Evolutionary conservation across 2,888 invertebrate genomes (phyloP).

Genomic region (Spodoptera picta): DNA sequence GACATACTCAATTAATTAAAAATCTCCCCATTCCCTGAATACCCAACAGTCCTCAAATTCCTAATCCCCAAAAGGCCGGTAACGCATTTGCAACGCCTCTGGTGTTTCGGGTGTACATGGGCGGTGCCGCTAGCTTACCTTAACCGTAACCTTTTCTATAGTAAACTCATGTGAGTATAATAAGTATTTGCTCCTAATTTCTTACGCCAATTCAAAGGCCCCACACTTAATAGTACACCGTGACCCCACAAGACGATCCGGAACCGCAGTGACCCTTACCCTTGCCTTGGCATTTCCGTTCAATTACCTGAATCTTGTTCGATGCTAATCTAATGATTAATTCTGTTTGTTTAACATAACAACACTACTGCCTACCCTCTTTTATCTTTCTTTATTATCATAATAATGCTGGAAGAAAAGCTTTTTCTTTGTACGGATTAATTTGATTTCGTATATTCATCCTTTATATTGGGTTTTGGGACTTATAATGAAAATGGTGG

Average conservation of each 20-base stretch:
- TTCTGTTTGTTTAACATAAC: conserved; percentile 46
- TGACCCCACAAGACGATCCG: conserved; percentile 47
- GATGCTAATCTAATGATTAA: conserved; percentile 61
- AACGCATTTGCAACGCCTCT: too few species aligned
- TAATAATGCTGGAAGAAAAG: conserved; percentile 12
- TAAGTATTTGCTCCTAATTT: background rate
- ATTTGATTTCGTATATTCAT: conserved; percentile 20
- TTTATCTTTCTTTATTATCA: conserved; percentile 13
- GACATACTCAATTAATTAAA: too few species aligned
- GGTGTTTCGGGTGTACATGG: too few species aligned
- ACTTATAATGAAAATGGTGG: background rate
- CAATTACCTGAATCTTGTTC: conserved; percentile 60
- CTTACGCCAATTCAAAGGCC: conserved; percentile 27
- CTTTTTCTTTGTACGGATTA: conserved; percentile 1
- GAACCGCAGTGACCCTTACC: conserved; percentile 59
- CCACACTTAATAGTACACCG: conserved; percentile 40
- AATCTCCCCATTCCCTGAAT: too few species aligned
- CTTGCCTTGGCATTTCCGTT: conserved; percentile 62
- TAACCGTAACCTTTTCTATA: too few species aligned
- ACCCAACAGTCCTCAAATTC: too few species aligned
- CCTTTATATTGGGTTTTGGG: conserved; percentile 7
- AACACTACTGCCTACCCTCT: conserved; percentile 2
- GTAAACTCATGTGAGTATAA: too few species aligned
- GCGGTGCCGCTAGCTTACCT: too few species aligned
- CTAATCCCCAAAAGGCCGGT: too few species aligned